A percentile compares a stretch with the other conserved stretches of the same genome.
These are phyloP conservation scores for Cynopterus brachyotis DNA, from an alignment of 2,113 vertebrate species.

Conservation along the genomic window DNA sequence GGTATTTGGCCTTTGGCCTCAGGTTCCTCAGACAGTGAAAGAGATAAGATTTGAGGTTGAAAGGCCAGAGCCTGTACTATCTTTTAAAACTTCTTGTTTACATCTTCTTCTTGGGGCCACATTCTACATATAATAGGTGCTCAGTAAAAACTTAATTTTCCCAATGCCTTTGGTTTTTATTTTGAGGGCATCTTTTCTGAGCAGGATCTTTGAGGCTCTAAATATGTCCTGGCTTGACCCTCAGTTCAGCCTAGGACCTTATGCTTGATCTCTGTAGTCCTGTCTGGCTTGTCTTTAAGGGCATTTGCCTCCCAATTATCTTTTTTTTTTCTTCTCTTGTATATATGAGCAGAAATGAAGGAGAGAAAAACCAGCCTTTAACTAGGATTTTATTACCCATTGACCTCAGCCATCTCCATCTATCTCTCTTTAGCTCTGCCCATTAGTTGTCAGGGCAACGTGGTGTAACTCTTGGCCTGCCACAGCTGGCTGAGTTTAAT, in stretches of 20 bases:
- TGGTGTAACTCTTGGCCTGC: slow-evolving; percentile 75
- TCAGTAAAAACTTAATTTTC: background rate
- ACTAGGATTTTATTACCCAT: slow-evolving; percentile 87
- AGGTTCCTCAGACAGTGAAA: background rate
- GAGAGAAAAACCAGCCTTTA: slow-evolving; percentile 84
- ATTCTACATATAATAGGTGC: background rate
- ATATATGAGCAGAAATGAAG: slow-evolving; percentile 85
- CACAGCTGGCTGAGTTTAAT: slow-evolving; percentile 80
- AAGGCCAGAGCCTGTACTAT: background rate
- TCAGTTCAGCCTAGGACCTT: background rate
- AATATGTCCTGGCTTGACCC: slow-evolving; percentile 47
- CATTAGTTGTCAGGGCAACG: slow-evolving; percentile 88
- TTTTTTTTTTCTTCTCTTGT: slow-evolving; percentile 83
- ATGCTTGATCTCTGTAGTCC: background rate
- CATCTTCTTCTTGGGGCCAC: background rate
- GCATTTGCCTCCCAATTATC: slow-evolving; percentile 80
- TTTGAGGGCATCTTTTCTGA: background rate
- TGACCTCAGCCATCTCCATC: slow-evolving; percentile 86
- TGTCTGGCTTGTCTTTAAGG: slow-evolving; percentile 66
- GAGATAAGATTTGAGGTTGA: background rate
- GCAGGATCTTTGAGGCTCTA: background rate
- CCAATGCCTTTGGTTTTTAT: background rate
- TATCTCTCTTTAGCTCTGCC: slow-evolving; percentile 80
- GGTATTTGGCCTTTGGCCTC: background rate
- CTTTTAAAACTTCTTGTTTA: background rate